Conservation (phyloP, 1,140 invertebrate genomes). For the Condylostylus longicornis region DNA sequence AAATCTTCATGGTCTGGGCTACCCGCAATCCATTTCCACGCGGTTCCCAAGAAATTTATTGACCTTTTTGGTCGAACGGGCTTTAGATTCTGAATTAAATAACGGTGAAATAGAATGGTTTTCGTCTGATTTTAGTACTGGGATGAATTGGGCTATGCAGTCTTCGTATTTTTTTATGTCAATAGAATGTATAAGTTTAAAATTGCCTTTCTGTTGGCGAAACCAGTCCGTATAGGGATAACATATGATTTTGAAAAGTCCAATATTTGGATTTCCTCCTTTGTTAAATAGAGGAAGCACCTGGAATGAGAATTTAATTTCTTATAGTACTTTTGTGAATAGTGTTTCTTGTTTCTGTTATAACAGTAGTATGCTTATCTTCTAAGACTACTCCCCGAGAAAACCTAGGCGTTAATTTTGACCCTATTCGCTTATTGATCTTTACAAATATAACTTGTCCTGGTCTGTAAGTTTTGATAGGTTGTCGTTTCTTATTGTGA, state of each 20-base stretch:
- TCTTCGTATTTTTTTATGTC: no score
- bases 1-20: not conserved
- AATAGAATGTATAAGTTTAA: not conserved
- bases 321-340: not conserved
- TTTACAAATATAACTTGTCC: constrained; percentile 1
- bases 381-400: not conserved
- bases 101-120: not conserved
- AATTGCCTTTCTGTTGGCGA: not conserved
- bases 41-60: not conserved
- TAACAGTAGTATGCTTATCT: not conserved
- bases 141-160: not conserved
- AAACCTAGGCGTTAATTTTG: not conserved
- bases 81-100: not conserved
- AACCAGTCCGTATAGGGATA: no score
- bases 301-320: not conserved
- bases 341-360: not conserved
- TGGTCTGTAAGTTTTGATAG: not conserved
- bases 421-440: not conserved
- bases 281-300: not conserved
- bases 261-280: no score
- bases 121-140: not conserved
- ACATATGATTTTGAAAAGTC: no score
- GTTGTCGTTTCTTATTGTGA: not conserved
- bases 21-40: not conserved
- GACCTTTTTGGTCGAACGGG: not conserved